Evolutionary conservation across 1,140 invertebrate species (phyloP), one percentile per base, ranked within the genome.

Genomic region (Sipha flava): DNA sequence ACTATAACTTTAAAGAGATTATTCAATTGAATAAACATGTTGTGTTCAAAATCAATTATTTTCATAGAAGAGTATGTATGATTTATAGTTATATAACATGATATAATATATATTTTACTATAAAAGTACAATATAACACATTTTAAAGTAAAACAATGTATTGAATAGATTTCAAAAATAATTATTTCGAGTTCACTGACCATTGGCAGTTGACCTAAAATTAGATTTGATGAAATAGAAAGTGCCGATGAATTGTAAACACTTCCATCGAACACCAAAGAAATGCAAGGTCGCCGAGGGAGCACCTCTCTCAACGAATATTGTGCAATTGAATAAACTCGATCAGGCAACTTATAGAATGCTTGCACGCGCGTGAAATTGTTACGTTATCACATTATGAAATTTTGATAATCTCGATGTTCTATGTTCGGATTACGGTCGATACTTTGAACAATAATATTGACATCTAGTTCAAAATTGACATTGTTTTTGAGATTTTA

Each of bases 381-480:
- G n/a, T n/a, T n/a, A 29, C 18, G 18, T 23, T 29, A 26, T 43
- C 3, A 16, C 16, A 9, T 75, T 57, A 57, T 54, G 72, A 54
- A 75, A 75, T 52, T 21, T 49, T 34, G 68, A 72, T 72, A 72
- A 72, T 72, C 68, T 34, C 47, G 49, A 72, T 72, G 68, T 72
- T 26, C 7, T 26, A n/a, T 29, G 31, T 70, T 31, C 66, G 1
- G 40, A 37, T 45, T 49, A 52, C 10, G 47, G n/a, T 9, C 29
- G 26, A 72, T 40, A 54, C 59, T 26, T 21, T 12, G 16, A 37
- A 49, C 23, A 23, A 64, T n/a, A 21, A 23, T 37, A 37, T 37
- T 64, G 23, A 23, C 21, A 40, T 10, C n/a, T n/a, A 34, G 40
- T 37, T 37, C 14, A 16, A 21, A 21, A 66, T 34, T 18, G 10